Percentiles rank a stretch among this genome's conserved stretches.
These are phyloP conservation scores for Labeo catla DNA, from an alignment of 2,113 vertebrate species.

Conservation along the genomic window DNA sequence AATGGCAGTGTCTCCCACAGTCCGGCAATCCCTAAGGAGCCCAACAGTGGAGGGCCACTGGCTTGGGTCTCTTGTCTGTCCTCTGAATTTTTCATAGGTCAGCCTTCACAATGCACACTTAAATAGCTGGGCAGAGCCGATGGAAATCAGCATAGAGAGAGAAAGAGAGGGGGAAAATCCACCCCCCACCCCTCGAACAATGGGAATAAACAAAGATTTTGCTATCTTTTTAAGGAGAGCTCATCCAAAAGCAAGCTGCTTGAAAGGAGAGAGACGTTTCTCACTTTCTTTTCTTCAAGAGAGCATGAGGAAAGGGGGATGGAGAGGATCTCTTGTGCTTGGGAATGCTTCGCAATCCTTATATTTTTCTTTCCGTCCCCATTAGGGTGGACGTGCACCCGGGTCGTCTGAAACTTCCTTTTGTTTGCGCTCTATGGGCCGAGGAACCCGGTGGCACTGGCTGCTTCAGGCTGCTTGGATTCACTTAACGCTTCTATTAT, in stretches of 20 bases:
- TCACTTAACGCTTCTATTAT: conserved; percentile 59
- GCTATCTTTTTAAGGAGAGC: conserved; percentile 60
- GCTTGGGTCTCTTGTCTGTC: conserved; percentile 54
- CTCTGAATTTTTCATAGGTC: conserved; percentile 63
- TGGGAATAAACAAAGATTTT: conserved; percentile 61
- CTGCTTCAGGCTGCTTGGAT: conserved; percentile 55
- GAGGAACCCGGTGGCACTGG: conserved; percentile 49
- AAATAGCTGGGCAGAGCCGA: conserved; percentile 59
- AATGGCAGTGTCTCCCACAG: conserved; percentile 58
- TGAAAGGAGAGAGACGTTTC: conserved; percentile 45
- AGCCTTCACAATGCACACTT: conserved; percentile 57
- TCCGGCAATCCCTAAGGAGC: conserved; percentile 51
- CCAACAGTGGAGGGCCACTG: conserved; percentile 49
- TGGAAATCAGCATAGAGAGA: conserved; percentile 55
- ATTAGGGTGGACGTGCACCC: conserved; percentile 36
- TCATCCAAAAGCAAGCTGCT: conserved; percentile 55
- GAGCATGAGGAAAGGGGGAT: conserved; percentile 58
- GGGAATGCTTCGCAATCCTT: conserved; percentile 66
- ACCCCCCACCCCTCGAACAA: conserved; percentile 45
- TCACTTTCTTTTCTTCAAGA: conserved; percentile 38
- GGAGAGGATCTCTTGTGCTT: conserved; percentile 74
- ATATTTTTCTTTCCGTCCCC: conserved; percentile 35
- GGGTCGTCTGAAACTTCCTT: conserved; percentile 53
- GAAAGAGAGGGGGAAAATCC: conserved; percentile 32
- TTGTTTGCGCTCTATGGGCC: conserved; percentile 53